A percentile compares a stretch with the other conserved stretches of the same genome.
These are phyloP conservation scores for Pachyramphus minor DNA, from an alignment of 2,113 vertebrate genomes.

Conservation along the genomic window DNA sequence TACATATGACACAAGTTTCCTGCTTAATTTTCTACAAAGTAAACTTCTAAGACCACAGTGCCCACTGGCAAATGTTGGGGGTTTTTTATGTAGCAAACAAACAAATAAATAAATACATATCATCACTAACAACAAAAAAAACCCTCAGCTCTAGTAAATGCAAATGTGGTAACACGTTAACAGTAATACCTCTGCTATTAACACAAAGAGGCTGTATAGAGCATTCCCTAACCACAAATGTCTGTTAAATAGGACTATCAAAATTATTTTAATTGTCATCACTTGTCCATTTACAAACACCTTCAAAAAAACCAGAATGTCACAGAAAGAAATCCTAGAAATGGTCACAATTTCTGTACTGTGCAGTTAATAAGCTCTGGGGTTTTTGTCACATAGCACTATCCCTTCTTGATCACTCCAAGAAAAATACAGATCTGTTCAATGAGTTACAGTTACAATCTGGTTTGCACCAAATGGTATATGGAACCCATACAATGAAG, in stretches of 20 bases:
- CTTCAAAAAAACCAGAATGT: neutral
- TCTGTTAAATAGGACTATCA: neutral
- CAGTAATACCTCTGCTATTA: neutral
- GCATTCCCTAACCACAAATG: neutral
- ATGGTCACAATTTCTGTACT: neutral
- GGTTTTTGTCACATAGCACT: neutral
- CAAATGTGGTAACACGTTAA: neutral
- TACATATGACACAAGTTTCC: slow-evolving; percentile 30
- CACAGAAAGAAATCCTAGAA: neutral
- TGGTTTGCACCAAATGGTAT: neutral
- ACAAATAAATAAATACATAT: neutral
- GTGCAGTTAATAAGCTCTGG: neutral
- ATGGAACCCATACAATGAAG: slow-evolving; percentile 4
- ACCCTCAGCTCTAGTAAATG: neutral
- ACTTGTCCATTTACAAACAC: neutral
- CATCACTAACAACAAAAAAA: neutral
- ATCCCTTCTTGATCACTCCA: neutral
- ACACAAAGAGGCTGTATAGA: neutral
- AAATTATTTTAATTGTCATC: slow-evolving; percentile 11
- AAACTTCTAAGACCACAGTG: neutral
- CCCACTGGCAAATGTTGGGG: neutral
- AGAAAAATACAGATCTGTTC: neutral
- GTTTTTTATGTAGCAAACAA: too few species aligned
- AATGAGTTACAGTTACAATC: neutral
- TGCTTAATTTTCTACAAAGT: slow-evolving; percentile 20